Evolutionary conservation across 2,113 vertebrate genomes (phyloP).

Genomic region (Arothron firmamentum): DNA sequence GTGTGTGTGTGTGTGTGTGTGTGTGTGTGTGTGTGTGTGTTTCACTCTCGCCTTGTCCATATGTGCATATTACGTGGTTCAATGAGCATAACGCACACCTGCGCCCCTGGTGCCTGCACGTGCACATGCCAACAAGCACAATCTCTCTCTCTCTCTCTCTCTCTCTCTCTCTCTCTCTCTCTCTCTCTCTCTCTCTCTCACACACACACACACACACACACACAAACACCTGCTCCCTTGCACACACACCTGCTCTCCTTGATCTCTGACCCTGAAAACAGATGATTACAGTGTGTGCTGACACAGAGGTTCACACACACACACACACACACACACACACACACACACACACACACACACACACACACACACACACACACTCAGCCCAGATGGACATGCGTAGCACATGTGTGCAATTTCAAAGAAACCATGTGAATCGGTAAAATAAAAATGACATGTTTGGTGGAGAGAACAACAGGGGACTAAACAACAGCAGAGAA

Average conservation of each 20-base stretch:
- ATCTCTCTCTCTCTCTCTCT: conserved; percentile 19
- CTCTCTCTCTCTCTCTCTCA: conserved; percentile 3
- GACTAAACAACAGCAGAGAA: too few species aligned
- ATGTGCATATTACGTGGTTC: conserved; percentile 50
- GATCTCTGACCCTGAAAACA: conserved; percentile 32
- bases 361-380: background rate
- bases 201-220: conserved; percentile 14
- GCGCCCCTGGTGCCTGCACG: background rate
- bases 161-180: conserved; percentile 11
- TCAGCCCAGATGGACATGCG: background rate
- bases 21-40: conserved; percentile 3
- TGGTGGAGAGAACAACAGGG: too few species aligned
- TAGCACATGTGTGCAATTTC: conserved; percentile 12
- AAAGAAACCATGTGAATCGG: conserved; percentile 12
- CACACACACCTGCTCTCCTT: conserved; percentile 38
- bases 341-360: background rate
- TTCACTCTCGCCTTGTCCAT: conserved; percentile 35
- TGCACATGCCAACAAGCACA: conserved; percentile 6
- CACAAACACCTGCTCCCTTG: conserved; percentile 9
- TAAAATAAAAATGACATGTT: background rate
- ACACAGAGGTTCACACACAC: background rate
- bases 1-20: background rate
- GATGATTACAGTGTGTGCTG: conserved; percentile 10
- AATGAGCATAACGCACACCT: conserved; percentile 35
- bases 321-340: background rate